Base-by-base conservation (phyloP, 2,888 invertebrate species). In the Cantharis nigra region DNA sequence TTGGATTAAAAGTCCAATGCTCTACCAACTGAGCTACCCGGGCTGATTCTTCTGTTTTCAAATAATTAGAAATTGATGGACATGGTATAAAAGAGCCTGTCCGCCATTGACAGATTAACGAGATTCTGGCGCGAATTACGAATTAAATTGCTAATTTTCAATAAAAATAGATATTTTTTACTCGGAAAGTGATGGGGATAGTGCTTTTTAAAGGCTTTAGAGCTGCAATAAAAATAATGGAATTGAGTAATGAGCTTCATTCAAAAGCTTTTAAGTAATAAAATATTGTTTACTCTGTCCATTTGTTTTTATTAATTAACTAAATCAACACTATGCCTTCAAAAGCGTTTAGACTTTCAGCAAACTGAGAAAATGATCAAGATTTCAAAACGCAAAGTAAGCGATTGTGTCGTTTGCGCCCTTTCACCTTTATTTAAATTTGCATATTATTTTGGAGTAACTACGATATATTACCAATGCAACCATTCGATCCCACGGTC, bases 1-100 rank as follows among this genome's bases (percentile, higher is more conserved):
- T 92, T 92, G 91, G 20, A 20, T 20, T 20, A 20, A 20, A 20
- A 20, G 20, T 20, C 20, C 20, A 20, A 20, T 20, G 20, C 20
- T 20, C 20, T 20, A 20, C 20, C 20, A 20, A 92, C 92, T 92
- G 92, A 92, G 92, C 92, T 92, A 92, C 91, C 91, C 91, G 92
- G 91, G 92, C 91, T 80, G 11, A 69, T 33, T 13, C 3, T 0
- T 4, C 5, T 5, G 5, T 23, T 23, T 23, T 23, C 23, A 23
- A 23, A 23, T 23, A 23, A 18, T 18, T 2, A 18, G 20, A 20
- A 20, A 20, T 3, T 20, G 20, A 1, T 3, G 0, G 3, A 3
- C 20, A 20, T 16, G 1, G 1, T 16, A 16, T 16, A 16, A 16
- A 16, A 0, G 16, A 16, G 1, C 16, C 16, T 16, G 16, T 16